These are phyloP conservation scores for Netelia fuscicornis DNA, from an alignment of 2,888 invertebrate species.

Conservation along the genomic window DNA sequence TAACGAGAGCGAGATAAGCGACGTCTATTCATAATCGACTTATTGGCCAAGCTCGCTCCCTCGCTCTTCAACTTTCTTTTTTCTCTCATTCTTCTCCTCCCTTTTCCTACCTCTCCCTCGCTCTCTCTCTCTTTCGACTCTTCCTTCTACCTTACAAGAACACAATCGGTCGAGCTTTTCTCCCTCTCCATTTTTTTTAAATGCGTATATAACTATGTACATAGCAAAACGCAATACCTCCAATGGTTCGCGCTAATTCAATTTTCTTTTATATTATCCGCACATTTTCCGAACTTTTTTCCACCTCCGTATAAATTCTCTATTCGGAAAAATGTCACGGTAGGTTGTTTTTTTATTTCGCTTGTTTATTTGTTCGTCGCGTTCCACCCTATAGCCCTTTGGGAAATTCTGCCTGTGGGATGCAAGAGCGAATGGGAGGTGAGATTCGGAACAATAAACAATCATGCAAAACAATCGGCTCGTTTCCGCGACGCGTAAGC, in stretches of 20 bases:
- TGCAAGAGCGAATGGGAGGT: not conserved
- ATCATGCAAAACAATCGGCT: conserved; percentile 54
- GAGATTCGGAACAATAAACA: conserved; percentile 58
- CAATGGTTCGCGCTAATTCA: conserved; percentile 57
- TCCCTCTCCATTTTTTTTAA: conserved; percentile 33
- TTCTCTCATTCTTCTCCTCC: not conserved
- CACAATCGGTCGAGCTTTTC: conserved; percentile 60
- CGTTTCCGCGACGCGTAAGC: conserved; percentile 46
- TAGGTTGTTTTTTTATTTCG: conserved; percentile 30
- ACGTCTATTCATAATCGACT: conserved; percentile 66
- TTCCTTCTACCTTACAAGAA: not conserved
- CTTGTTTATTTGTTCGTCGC: not conserved
- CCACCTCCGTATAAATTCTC: conserved; percentile 16
- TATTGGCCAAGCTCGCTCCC: conserved; percentile 59
- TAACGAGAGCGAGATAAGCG: conserved; percentile 54
- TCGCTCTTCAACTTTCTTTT: conserved; percentile 16
- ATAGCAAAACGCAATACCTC: conserved; percentile 53
- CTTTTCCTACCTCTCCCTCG: not conserved
- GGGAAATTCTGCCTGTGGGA: conserved; percentile 40
- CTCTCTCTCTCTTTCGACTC: too few relatives aligned
- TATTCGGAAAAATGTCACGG: conserved; percentile 15
- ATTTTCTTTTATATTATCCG: conserved; percentile 60
- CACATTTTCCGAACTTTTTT: conserved; percentile 49
- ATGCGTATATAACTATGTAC: not conserved
- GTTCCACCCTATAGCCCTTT: conserved; percentile 3